These are phyloP conservation scores for Sarotherodon lohbergeri DNA, from an alignment of 2,113 vertebrate genomes.

Conservation along the genomic window DNA sequence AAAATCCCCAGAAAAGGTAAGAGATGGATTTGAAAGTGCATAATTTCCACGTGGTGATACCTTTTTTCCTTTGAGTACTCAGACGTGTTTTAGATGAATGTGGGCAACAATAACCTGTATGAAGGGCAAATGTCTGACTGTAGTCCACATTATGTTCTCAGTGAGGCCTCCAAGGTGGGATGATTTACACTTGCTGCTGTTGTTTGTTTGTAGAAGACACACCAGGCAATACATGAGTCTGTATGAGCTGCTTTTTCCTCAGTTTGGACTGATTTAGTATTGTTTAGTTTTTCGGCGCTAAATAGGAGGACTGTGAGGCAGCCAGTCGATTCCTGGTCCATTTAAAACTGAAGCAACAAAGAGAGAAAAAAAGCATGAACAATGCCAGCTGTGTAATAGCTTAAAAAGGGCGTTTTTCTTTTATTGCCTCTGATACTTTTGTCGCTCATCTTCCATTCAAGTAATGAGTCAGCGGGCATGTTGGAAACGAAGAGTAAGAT, in stretches of 20 bases:
- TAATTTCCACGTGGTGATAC: neutral
- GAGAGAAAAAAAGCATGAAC: neutral
- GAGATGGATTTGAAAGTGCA: neutral
- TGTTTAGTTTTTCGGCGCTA: neutral
- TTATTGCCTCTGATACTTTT: neutral
- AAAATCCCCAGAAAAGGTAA: conserved; percentile 33
- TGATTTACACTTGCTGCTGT: conserved; percentile 47
- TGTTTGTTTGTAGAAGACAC: neutral
- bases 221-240: neutral
- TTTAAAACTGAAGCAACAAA: neutral
- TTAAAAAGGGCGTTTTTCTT: neutral
- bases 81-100: neutral
- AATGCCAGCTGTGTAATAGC: neutral
- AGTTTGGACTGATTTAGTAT: neutral
- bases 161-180: conserved; percentile 22
- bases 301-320: neutral
- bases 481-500: neutral
- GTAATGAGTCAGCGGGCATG: conserved; percentile 44
- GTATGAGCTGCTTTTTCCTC: neutral
- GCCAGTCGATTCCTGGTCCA: neutral
- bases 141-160: conserved; percentile 12
- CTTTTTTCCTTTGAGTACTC: neutral
- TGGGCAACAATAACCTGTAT: neutral
- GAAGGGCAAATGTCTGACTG: conserved; percentile 16
- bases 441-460: neutral